phyloP scores from a whole-genome alignment of 2,113 vertebrate genomes.

The Ovis aries region ARS-UI_Ramb_v3.0 NC_056054.1:106672501-106673000 shows the following conservation, averaged over 20 bases:
- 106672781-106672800: background rate
- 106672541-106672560: background rate
- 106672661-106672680: background rate
- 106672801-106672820: background rate
- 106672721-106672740: background rate
- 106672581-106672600: constrained; percentile 41
- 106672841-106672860: too few relatives aligned
- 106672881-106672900: background rate
- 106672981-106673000: background rate
- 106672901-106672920: background rate
- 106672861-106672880: background rate
- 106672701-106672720: background rate
- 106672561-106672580: background rate
- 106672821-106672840: background rate
- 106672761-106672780: background rate
- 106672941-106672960: background rate
- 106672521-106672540: background rate
- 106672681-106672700: background rate
- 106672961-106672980: background rate
- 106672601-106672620: constrained; percentile 48
- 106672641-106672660: constrained; percentile 17
- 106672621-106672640: constrained; percentile 32
- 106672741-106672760: background rate
- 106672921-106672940: background rate
- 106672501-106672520: background rate